Evolutionary conservation across 2,113 vertebrate species (phyloP), one percentile per base, ranked within the genome.

Genomic region (Erythrolamprus reginae): DNA sequence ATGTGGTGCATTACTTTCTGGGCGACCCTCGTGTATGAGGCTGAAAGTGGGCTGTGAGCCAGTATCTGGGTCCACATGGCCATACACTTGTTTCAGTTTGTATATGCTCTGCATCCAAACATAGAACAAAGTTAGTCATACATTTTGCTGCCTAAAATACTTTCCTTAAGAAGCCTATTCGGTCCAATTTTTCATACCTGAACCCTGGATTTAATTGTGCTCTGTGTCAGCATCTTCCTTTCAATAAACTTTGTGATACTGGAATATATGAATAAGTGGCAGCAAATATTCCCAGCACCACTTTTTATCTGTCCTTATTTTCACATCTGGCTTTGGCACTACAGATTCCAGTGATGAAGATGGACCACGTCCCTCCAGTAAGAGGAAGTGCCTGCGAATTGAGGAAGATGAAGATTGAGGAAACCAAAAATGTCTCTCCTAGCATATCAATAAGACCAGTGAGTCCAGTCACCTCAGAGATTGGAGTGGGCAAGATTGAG

Each of bases 351-450:
- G 96, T 86, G 97, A 98, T 50, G 33, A 84, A 12, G 96, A 97
- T 86, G 94, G 94, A 23, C 61, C 93, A 28, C 92, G 96, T 52
- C 96, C 93, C 82, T 96, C 96, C 17, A 94, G 95, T 58, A 98
- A 98, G 93, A 98, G 97, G 89, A 96, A 96, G 84, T 95, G 98
- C 48, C 97, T 96, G 88, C 95, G 96, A 88, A 97, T 97, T 89
- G 96, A 98, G 87, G 98, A 98, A 86, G 98, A 98, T 17, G 90
- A 91, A 21, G 95, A 96, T 88, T 96, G 82, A 96, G 50, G 19
- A 33, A 86, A 2, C 26, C 3, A 55, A 83, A 5, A n/a, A 10
- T 2, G 13, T 7, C 3, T 28, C 50, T 45, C 45, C 26, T 9
- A 23, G 23, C 84, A 42, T 51, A 21, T 24, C 61, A 12, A 33